These are phyloP conservation scores for Macrotrachela quadricornifera DNA, from an alignment of 1,140 invertebrate species.

Conservation along the genomic window DNA sequence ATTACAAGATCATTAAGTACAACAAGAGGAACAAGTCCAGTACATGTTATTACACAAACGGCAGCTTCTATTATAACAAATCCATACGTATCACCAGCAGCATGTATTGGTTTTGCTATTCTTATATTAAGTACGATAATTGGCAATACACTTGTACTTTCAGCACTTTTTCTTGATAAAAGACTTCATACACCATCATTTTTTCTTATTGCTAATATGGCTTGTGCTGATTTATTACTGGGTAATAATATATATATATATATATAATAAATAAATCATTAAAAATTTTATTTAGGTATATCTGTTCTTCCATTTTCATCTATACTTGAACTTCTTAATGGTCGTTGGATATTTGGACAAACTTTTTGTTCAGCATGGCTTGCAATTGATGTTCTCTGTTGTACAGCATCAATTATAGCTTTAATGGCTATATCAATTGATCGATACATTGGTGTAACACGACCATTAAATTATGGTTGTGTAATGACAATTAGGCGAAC, in stretches of 20 bases:
- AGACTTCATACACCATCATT: slow-evolving; percentile 32
- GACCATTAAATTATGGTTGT: slow-evolving; percentile 40
- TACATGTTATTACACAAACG: too few relatives aligned
- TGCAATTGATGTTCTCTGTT: slow-evolving; percentile 95
- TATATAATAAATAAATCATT: too few relatives aligned
- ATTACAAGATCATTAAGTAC: too few relatives aligned
- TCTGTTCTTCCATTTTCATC: slow-evolving; percentile 44
- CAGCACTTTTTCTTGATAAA: slow-evolving; percentile 35
- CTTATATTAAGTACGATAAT: slow-evolving; percentile 24
- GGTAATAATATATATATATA: too few relatives aligned
- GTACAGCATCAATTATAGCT: slow-evolving; percentile 89
- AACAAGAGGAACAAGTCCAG: too few relatives aligned
- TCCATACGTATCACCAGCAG: too few relatives aligned
- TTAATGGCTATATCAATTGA: slow-evolving; percentile 90
- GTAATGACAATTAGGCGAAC: slow-evolving; percentile 35
- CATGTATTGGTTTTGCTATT: too few relatives aligned
- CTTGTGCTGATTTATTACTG: slow-evolving; percentile 20
- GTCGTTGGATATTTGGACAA: slow-evolving; percentile 69
- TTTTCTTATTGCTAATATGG: slow-evolving; percentile 25
- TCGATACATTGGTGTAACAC: slow-evolving; percentile 47
- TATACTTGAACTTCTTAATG: slow-evolving; percentile 24
- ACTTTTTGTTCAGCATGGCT: slow-evolving; percentile 95
- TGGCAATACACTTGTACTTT: slow-evolving; percentile 38
- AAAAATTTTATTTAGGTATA: slow-evolving; percentile 14
- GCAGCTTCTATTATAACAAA: too few relatives aligned